A percentile compares a stretch with the other conserved stretches of the same genome.
Evolutionary conservation across 2,113 vertebrate genomes (phyloP).

Genomic region (Salminus brasiliensis): DNA sequence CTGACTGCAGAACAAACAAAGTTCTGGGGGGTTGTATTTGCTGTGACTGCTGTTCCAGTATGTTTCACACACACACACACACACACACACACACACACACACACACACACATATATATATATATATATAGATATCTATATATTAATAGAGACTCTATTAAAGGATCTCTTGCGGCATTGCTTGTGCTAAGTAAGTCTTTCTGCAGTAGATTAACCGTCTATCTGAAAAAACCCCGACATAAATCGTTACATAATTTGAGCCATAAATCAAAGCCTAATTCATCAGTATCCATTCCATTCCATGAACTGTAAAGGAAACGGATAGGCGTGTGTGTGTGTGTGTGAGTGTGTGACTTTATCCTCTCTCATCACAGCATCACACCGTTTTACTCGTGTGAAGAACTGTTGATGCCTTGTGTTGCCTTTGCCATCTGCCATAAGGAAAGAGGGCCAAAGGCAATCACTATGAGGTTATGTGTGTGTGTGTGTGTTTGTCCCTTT

Average conservation of each 20-base stretch:
- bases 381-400: slow-evolving; percentile 24
- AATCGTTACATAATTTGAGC: not conserved
- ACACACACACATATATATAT: no score
- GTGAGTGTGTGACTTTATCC: slow-evolving; percentile 4
- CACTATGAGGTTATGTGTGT: not conserved
- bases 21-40: no score
- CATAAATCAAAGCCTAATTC: not conserved
- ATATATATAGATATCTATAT: no score
- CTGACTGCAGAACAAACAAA: no score
- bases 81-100: no score
- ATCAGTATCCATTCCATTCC: not conserved
- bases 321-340: slow-evolving; percentile 26
- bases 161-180: not conserved
- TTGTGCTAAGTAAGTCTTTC: not conserved
- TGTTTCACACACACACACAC: no score
- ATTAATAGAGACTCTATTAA: no score
- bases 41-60: no score
- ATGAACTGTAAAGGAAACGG: slow-evolving; percentile 6
- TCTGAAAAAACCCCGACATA: not conserved
- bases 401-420: slow-evolving; percentile 11
- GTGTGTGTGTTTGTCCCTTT: slow-evolving; percentile 1
- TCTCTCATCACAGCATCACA: not conserved
- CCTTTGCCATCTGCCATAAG: not conserved
- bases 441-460: not conserved
- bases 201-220: not conserved